Base-by-base conservation (phyloP, 2,888 invertebrate genomes). In the Spodoptera picta region DNA sequence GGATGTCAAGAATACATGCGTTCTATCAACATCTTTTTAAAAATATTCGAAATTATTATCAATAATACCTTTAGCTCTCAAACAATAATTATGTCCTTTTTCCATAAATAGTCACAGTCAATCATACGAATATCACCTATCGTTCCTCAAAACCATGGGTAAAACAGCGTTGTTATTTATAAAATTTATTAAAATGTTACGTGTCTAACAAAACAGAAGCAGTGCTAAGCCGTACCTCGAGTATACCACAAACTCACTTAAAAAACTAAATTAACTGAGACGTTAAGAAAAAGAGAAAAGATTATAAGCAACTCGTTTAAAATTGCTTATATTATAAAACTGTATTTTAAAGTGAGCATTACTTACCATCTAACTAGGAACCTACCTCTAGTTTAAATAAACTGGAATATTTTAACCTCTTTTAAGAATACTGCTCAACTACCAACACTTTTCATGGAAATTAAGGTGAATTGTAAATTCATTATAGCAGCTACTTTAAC, bases 391-490 rank as follows among this genome's bases (percentile, higher is more conserved):
- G 74, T 75, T 80, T 73, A 73, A 77, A 73, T 79, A 76, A 80
- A 79, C 75, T 69, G 62, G 80, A 86, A 87, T 87, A 90, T 90
- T 89, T 88, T 90, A 91, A 85, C 77, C 84, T 86, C 87, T 81
- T 90, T 82, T 77, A 81, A 88, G 90, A 83, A 90, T 88, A 88
- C 84, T 82, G 79, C 83, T 85, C 79, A 79, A 76, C 79, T 80
- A 81, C 80, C 79, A 84, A 81, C 83, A 89, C 87, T 87, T 85
- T 88, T 90, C 86, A 90, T 90, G 90, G 83, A 91, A 90, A 92
- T 90, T 82, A 87, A 84, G 88, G 83, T 81, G 82, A 65, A 86
- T 79, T 85, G 82, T 79, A 79, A 81, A 87, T 87, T 89, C 85
- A 89, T 90, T 90, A 89, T 80, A 86, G 85, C 65, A 81, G 84